Base-by-base conservation (phyloP, 2,113 vertebrate genomes). In the Fulmarus glacialis region DNA sequence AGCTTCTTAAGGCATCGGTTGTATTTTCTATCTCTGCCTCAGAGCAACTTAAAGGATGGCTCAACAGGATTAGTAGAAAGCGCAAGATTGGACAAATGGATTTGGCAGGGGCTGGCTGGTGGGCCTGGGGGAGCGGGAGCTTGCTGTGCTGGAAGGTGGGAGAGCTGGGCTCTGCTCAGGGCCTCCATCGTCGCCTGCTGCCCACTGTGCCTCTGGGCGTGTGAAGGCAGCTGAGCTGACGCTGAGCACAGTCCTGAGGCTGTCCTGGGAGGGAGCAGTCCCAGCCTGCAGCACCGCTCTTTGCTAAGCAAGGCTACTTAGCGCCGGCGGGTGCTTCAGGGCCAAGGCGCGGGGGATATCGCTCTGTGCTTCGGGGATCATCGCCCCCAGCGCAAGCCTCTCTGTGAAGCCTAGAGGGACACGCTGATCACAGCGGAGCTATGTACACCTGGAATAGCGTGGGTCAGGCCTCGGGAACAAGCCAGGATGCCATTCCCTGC, bases 21-120 rank as follows among this genome's bases (percentile, higher is more conserved):
- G 78, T 82, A 88, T 97, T 96, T 94, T 94, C 88, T 88, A 24
- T 95, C 79, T 92, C 63, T 94, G 88, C 94, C 95, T 96, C 67
- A 66, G 66, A 97, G 91, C 90, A 94, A 97, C 96, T 91, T 95
- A 92, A 96, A 96, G 95, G 93, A 92, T 59, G 81, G 94, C 91
- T 97, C 93, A 95, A 96, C 81, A 87, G 96, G 95, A 97, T 97
- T 97, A 96, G 95, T 42, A 67, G 80, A 74, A 93, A 95, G 56
- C 12, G 5, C 74, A 84, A 95, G 96, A 96, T 66, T 82, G 92
- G 91, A 94, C 89, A 95, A 97, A 96, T 93, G 91, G 95, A 95
- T 97, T 97, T 96, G 97, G 91, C 95, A 95, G 96, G 87, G 89
- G n/a, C 93, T 93, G 91, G 68, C 94, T 94, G 96, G 95, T 96